Conservation (phyloP, 2,888 invertebrate species). For the Achlya flavicornis region DNA sequence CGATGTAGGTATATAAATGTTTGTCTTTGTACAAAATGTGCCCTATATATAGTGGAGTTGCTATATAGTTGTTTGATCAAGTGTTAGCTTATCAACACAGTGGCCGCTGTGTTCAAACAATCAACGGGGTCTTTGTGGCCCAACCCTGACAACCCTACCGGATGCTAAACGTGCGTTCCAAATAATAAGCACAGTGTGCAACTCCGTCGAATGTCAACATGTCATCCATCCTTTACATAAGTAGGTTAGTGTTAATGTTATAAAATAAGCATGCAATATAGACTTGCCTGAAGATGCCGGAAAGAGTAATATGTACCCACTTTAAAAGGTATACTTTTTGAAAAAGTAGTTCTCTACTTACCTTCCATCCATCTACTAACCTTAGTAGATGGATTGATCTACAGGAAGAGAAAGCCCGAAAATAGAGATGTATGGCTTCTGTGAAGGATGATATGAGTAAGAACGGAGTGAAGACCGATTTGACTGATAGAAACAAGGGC, state of each 20-base stretch:
- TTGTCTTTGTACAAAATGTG: constrained; percentile 14
- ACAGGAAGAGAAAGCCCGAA: too few relatives aligned
- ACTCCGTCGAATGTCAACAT: constrained; percentile 29
- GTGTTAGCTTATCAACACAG: constrained; percentile 72
- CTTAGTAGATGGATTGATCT: too few relatives aligned
- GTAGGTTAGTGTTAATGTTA: neutral
- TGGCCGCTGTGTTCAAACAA: constrained; percentile 49
- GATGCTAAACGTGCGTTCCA: constrained; percentile 47
- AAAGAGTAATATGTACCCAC: too few relatives aligned
- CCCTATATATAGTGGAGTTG: constrained; percentile 18
- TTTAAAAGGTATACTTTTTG: too few relatives aligned
- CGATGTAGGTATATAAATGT: constrained; percentile 21
- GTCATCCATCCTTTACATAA: neutral
- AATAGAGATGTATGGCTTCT: too few relatives aligned
- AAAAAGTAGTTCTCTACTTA: too few relatives aligned
- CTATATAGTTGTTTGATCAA: constrained; percentile 71
- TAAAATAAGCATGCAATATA: neutral
- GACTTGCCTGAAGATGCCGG: too few relatives aligned
- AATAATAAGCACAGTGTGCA: constrained; percentile 36
- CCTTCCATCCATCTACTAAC: too few relatives aligned
- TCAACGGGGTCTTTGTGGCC: constrained; percentile 61
- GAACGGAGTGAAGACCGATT: too few relatives aligned
- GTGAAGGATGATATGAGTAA: too few relatives aligned
- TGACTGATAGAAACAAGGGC: too few relatives aligned
- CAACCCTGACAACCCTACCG: constrained; percentile 60